Base-by-base conservation (phyloP, 2,888 invertebrate genomes). In the Proisotoma minuta region DNA sequence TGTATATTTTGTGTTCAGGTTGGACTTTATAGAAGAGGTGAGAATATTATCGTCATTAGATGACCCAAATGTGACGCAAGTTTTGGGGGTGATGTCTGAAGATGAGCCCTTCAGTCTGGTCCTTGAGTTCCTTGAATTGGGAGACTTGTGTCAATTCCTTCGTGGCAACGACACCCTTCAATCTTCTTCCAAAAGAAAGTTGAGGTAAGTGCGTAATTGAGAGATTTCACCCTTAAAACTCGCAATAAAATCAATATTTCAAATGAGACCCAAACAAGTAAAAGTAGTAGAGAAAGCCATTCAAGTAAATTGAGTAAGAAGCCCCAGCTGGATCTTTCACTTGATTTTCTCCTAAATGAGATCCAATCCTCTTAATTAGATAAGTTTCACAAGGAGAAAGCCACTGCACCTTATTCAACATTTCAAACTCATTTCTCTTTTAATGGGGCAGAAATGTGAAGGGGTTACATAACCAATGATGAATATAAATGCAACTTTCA, bases 41-140 rank as follows among this genome's bases (percentile, higher is more conserved):
- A 84, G 88, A 76, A 87, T 91, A 68, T 80, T 93, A 75, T 87
- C 90, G 1, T 87, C 89, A 12, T 79, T 93, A 56, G 88, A 88
- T 66, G 90, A 93, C 78, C 84, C 87, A 40, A 91, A 92, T 79
- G 83, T 93, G 68, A 89, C 90, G 50, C 83, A 89, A 67, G 87
- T 91, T 70, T 83, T 92, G 58, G 91, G 91, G 24, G 82, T 90
- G 72, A 90, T 90, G 77, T 85, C 87, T 51, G 80, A 81, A 69
- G 87, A 90, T 73, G 91, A 91, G 76, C 91, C 92, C 4, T 86
- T 89, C 75, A 89, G 89, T 78, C 89, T 91, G 73, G 85, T 93
- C 20, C 85, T 91, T 74, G 92, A 93, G 78, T 91, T 91, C 78
- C 88, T 91, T 76, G 88, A 90, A 77, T 86, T 88, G 69, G 91